phyloP scores from a whole-genome alignment of 2,113 vertebrate genomes.

The Tragelaphus scriptus region DNA sequence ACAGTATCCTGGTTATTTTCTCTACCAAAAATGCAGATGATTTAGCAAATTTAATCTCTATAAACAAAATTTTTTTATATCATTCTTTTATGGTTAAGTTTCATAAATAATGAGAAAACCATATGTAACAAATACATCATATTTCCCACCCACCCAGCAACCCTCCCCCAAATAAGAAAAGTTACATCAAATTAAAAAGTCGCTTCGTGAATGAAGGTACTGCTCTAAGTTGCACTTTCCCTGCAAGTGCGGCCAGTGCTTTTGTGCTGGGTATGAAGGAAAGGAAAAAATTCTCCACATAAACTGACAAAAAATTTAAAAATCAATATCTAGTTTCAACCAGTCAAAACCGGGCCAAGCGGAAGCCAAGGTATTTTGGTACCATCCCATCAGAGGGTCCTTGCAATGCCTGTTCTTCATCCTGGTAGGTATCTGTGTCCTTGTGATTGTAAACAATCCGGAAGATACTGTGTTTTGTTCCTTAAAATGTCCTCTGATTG shows the following conservation, averaged over 20 bases:
- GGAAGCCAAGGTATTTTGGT: slow-evolving; percentile 74
- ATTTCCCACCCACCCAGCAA: slow-evolving; percentile 74
- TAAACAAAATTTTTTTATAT: slow-evolving; percentile 59
- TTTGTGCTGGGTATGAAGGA: slow-evolving; percentile 82
- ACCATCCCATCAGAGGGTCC: slow-evolving; percentile 81
- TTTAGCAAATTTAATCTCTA: neutral
- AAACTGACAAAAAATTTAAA: slow-evolving; percentile 80
- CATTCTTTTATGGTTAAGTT: slow-evolving; percentile 81
- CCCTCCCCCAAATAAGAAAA: slow-evolving; percentile 79
- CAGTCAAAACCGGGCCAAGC: slow-evolving; percentile 87
- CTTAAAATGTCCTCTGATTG: slow-evolving; percentile 85
- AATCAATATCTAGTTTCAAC: slow-evolving; percentile 85
- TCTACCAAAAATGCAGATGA: neutral
- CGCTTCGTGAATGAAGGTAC: slow-evolving; percentile 88
- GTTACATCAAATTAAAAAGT: slow-evolving; percentile 90
- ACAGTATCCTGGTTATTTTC: neutral
- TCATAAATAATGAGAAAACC: slow-evolving; percentile 91
- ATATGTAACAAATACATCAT: slow-evolving; percentile 82
- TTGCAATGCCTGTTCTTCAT: slow-evolving; percentile 74
- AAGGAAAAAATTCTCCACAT: slow-evolving; percentile 72
- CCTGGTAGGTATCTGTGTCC: slow-evolving; percentile 84
- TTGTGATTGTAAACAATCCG: slow-evolving; percentile 94
- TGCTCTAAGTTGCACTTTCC: slow-evolving; percentile 91
- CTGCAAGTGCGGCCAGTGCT: slow-evolving; percentile 91
- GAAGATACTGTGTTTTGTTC: slow-evolving; percentile 79